phyloP scores from a whole-genome alignment of 1,140 invertebrate species.

The Ooceraea biroi region DNA sequence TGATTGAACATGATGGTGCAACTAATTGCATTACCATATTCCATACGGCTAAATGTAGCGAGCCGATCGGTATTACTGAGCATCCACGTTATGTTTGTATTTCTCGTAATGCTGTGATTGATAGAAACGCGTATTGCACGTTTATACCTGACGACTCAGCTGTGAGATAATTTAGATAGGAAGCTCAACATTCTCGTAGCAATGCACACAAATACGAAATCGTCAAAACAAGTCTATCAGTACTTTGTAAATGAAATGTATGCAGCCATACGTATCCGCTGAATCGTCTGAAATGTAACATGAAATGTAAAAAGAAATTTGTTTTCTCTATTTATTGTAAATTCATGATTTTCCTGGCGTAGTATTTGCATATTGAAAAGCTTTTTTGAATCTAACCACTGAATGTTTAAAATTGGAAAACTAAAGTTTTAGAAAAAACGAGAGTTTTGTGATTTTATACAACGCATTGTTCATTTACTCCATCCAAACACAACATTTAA shows the following conservation, averaged over 20 bases:
- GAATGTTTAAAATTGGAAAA: no score
- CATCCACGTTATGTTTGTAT: conserved; percentile 55
- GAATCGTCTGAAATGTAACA: conserved; percentile 4
- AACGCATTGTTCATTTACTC: not conserved
- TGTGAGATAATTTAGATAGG: conserved; percentile 26
- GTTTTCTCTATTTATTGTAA: not conserved
- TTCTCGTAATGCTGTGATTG: conserved; percentile 54
- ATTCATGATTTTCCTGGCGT: not conserved
- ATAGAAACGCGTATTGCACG: conserved; percentile 36
- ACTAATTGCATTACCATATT: conserved; percentile 64
- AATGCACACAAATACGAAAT: conserved; percentile 2
- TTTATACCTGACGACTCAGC: conserved; percentile 31
- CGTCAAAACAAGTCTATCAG: conserved; percentile 12
- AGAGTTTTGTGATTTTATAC: not conserved
- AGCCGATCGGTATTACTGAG: conserved; percentile 47
- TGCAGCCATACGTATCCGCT: not conserved
- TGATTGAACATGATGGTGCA: conserved; percentile 60
- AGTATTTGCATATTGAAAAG: not conserved
- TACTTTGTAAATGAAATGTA: not conserved
- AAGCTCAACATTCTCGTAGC: conserved; percentile 10
- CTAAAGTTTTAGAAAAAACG: not conserved
- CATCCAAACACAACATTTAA: not conserved
- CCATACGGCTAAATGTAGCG: conserved; percentile 61
- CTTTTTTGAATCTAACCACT: no score
- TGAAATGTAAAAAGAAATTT: not conserved